Percentiles rank a stretch among this genome's conserved stretches.
These are phyloP conservation scores for Buteo buteo DNA, from an alignment of 2,113 vertebrate genomes.

Conservation along the genomic window DNA sequence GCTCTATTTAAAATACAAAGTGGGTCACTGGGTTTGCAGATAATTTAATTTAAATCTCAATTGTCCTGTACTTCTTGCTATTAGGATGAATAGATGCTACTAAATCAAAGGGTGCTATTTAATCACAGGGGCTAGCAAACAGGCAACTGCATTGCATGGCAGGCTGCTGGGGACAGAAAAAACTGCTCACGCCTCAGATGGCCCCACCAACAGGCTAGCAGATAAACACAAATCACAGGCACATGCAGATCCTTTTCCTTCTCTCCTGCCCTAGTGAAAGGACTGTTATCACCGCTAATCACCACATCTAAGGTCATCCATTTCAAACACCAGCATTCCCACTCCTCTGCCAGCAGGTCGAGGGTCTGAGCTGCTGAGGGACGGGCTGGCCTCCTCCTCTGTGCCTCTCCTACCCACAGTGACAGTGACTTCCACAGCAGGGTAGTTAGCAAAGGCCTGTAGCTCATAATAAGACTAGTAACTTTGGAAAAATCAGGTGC, in stretches of 20 bases:
- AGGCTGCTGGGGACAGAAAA: background rate
- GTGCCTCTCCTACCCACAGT: background rate
- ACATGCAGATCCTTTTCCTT: background rate
- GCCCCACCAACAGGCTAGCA: background rate
- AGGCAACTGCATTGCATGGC: background rate
- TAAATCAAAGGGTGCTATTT: background rate
- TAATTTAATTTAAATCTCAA: background rate
- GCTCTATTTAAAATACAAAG: background rate
- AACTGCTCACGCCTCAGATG: background rate
- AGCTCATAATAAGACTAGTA: background rate
- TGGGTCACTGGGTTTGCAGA: constrained; percentile 32
- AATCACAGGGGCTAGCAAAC: background rate
- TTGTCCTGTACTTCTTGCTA: background rate
- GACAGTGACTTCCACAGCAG: background rate
- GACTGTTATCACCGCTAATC: background rate
- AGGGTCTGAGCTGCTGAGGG: background rate
- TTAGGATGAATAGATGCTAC: background rate
- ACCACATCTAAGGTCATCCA: background rate
- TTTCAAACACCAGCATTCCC: background rate
- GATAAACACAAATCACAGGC: background rate
- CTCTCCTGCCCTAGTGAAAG: background rate
- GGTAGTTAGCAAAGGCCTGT: background rate
- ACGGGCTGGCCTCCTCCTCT: background rate
- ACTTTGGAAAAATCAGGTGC: background rate
- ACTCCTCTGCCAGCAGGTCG: background rate